A percentile compares a stretch with the other conserved stretches of the same genome.
phyloP scores from a whole-genome alignment of 2,113 vertebrate species.

The Varanus komodoensis region DNA sequence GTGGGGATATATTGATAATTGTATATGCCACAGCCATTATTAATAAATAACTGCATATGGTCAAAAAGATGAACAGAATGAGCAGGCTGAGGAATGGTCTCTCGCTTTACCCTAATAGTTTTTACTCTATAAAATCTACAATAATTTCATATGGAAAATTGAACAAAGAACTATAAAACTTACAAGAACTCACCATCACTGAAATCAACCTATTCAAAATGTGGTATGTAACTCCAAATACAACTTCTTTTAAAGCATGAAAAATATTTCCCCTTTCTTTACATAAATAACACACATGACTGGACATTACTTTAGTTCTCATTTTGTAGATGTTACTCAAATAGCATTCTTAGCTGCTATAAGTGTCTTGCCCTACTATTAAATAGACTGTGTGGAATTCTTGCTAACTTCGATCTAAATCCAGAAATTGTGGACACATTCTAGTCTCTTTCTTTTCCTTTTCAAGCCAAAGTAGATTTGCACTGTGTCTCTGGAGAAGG shows the following conservation, averaged over 20 bases:
- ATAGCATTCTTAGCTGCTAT: constrained; percentile 31
- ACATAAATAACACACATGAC: constrained; percentile 51
- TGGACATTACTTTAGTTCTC: constrained; percentile 65
- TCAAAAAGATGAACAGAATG: neutral
- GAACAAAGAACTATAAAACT: no score
- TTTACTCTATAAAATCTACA: neutral
- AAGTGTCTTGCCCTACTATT: neutral
- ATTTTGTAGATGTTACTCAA: constrained; percentile 63
- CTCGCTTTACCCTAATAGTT: neutral
- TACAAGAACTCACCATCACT: neutral
- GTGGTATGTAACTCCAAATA: neutral
- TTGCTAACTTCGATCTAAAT: neutral
- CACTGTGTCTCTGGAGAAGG: neutral
- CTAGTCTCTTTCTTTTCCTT: neutral
- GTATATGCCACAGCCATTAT: no score
- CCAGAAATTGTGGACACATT: neutral
- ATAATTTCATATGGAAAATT: no score
- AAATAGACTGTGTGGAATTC: neutral
- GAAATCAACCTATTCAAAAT: constrained; percentile 16
- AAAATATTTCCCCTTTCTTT: constrained; percentile 60
- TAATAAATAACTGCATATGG: neutral
- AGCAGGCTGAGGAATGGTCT: neutral
- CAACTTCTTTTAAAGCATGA: neutral
- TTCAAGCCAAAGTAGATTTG: neutral
- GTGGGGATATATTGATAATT: neutral